These are phyloP conservation scores for Caenorhabditis elegans DNA, from an alignment of 1,140 invertebrate genomes.

Conservation along the genomic window DNA sequence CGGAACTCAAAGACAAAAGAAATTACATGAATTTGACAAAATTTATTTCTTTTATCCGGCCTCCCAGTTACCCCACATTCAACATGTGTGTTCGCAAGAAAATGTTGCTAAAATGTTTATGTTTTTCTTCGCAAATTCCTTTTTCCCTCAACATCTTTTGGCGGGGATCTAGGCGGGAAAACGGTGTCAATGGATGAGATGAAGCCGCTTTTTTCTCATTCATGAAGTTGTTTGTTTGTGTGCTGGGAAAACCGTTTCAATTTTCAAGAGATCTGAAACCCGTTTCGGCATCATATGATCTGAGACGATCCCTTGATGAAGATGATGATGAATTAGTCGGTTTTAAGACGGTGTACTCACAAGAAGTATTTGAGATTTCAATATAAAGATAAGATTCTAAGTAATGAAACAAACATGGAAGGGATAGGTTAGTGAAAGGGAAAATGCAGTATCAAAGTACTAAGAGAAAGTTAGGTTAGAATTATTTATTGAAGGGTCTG, in stretches of 20 bases:
- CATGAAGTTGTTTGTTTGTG: constrained; percentile 14
- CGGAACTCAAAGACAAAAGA: constrained; percentile 14
- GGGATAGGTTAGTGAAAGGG: not conserved
- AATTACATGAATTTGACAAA: not conserved
- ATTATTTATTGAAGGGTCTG: too few species aligned
- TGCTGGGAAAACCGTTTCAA: not conserved
- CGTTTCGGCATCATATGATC: constrained; percentile 27
- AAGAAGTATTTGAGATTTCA: not conserved
- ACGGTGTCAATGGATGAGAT: not conserved
- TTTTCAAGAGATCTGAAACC: not conserved
- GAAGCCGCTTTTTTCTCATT: not conserved
- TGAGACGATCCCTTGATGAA: not conserved
- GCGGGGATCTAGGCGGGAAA: not conserved
- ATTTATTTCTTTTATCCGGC: constrained; percentile 16
- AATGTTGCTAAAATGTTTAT: not conserved
- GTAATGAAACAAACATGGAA: constrained; percentile 11
- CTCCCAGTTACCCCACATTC: constrained; percentile 8
- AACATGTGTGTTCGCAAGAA: not conserved
- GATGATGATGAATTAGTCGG: constrained; percentile 27
- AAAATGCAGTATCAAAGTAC: not conserved
- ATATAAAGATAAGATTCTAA: not conserved
- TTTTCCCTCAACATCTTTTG: not conserved
- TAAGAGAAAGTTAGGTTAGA: not conserved
- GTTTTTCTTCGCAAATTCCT: not conserved
- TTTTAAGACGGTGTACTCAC: constrained; percentile 9